phyloP scores from a whole-genome alignment of 1,140 invertebrate species.

The Calycopis cecrops region DNA sequence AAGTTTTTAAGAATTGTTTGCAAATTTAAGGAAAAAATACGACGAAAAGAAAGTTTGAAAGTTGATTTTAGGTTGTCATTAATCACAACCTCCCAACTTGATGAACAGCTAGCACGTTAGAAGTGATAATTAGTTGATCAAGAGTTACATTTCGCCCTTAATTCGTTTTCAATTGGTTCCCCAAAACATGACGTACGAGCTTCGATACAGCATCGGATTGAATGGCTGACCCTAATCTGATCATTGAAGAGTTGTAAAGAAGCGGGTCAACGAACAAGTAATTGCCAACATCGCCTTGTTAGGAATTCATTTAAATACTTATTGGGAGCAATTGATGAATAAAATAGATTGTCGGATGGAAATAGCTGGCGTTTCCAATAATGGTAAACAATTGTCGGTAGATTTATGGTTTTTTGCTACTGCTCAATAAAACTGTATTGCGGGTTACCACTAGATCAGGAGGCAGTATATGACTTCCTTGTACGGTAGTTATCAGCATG shows the following conservation, averaged over 20 bases:
- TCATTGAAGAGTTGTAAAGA: slow-evolving; percentile 27
- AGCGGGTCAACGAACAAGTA: slow-evolving; percentile 27
- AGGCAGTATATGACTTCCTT: too few species aligned
- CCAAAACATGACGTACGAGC: slow-evolving; percentile 10
- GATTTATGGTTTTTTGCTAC: too few species aligned
- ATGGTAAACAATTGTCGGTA: background rate
- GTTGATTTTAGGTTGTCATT: too few species aligned
- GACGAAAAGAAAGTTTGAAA: too few species aligned
- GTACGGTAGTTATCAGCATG: too few species aligned
- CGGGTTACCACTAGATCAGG: too few species aligned
- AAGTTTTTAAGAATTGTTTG: too few species aligned
- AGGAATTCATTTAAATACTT: slow-evolving; percentile 35
- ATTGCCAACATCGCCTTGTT: slow-evolving; percentile 28
- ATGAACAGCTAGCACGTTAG: background rate
- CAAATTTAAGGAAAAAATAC: too few species aligned
- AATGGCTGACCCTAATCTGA: slow-evolving; percentile 34
- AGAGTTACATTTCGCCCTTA: slow-evolving; percentile 7
- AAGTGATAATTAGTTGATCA: background rate
- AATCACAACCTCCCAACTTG: too few species aligned
- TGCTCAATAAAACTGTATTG: too few species aligned
- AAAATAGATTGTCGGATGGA: slow-evolving; percentile 13
- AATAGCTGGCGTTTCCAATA: background rate
- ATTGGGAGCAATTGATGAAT: slow-evolving; percentile 30
- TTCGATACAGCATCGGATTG: slow-evolving; percentile 23
- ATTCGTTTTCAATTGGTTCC: slow-evolving; percentile 13